These are phyloP conservation scores for Coregonus sp. DNA, from an alignment of 2,797 vertebrate species.

Conservation along the genomic window DNA sequence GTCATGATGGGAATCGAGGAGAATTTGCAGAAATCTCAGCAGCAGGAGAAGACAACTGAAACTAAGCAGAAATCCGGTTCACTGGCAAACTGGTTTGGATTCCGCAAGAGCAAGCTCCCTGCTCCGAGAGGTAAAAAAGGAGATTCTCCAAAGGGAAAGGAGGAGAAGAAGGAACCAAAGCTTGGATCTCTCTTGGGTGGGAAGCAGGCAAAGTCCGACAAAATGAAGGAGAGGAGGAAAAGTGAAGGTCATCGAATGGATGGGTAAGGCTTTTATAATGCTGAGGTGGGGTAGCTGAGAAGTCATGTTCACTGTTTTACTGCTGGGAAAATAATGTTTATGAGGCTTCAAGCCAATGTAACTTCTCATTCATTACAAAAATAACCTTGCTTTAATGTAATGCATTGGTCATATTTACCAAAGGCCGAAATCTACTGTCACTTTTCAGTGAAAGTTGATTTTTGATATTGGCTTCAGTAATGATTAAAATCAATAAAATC, in stretches of 20 bases:
- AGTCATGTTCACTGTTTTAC: background rate
- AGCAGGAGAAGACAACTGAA: conserved; percentile 78
- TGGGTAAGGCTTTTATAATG: conserved; percentile 63
- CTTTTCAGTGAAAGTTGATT: background rate
- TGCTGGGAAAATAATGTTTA: background rate
- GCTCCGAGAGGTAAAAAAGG: conserved; percentile 81
- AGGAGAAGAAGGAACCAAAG: conserved; percentile 85
- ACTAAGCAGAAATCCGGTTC: conserved; percentile 81
- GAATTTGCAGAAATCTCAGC: conserved; percentile 87
- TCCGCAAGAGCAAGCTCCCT: conserved; percentile 87
- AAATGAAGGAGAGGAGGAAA: conserved; percentile 85
- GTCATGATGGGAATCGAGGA: conserved; percentile 93
- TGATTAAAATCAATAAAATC: conserved; percentile 42
- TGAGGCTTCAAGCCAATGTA: background rate
- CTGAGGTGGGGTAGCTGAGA: background rate
- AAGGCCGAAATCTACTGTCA: background rate
- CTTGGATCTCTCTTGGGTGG: conserved; percentile 80
- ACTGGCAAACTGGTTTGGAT: conserved; percentile 90
- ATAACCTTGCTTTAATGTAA: background rate
- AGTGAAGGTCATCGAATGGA: conserved; percentile 80
- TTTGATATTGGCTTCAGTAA: background rate
- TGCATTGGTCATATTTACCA: background rate
- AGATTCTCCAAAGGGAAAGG: conserved; percentile 80
- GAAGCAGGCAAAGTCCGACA: conserved; percentile 83
- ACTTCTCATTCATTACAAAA: background rate